phyloP scores from a whole-genome alignment of 2,888 invertebrate species.

The Acrobasis consociella region DNA sequence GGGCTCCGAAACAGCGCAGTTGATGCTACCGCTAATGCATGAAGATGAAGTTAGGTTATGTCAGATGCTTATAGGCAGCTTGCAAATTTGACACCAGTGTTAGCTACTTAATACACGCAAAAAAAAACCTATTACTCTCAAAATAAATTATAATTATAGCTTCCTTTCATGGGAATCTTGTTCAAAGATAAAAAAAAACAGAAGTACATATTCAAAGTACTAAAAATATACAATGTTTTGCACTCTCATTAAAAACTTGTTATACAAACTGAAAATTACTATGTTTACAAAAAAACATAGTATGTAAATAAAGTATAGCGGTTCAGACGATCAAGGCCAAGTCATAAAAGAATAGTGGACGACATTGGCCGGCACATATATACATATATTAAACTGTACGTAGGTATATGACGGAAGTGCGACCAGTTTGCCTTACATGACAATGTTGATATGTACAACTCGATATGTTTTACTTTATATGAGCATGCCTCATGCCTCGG shows the following conservation, averaged over 20 bases:
- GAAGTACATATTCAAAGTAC: too few relatives aligned
- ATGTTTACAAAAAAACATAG: constrained; percentile 10
- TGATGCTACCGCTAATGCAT: too few relatives aligned
- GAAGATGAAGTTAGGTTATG: too few relatives aligned
- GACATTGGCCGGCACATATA: constrained; percentile 61
- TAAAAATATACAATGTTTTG: background rate
- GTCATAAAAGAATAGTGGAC: constrained; percentile 65
- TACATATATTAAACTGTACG: constrained; percentile 55
- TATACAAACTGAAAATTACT: background rate
- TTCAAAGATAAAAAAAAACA: too few relatives aligned
- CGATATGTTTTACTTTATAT: constrained; percentile 28
- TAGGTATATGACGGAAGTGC: constrained; percentile 67
- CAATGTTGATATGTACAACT: constrained; percentile 49
- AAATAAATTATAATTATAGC: too few relatives aligned
- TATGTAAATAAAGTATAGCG: constrained; percentile 24
- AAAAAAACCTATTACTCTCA: too few relatives aligned
- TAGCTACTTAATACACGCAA: too few relatives aligned
- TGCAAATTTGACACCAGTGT: too few relatives aligned
- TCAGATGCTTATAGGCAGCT: too few relatives aligned
- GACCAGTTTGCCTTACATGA: constrained; percentile 69
- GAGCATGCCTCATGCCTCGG: constrained; percentile 23
- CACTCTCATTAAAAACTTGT: background rate
- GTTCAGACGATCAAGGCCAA: constrained; percentile 62
- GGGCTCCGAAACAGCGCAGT: too few relatives aligned
- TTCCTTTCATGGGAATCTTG: too few relatives aligned